Base-by-base conservation (phyloP, 2,797 vertebrate genomes). In the Sebastes elongatus region DNA sequence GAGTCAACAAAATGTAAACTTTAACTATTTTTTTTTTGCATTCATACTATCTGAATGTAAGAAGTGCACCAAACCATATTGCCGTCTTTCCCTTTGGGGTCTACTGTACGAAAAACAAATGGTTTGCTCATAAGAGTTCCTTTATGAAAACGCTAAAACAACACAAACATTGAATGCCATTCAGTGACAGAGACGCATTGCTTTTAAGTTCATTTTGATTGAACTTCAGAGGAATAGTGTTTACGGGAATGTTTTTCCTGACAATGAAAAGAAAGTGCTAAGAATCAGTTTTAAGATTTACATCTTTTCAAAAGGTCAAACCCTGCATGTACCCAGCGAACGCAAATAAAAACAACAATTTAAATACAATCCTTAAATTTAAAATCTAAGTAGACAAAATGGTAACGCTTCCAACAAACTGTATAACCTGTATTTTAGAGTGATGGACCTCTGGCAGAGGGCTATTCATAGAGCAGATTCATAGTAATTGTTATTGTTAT, bases 371-470 rank as follows among this genome's bases (percentile, higher is more conserved):
- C 3, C 30, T 65, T 46, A 2, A 28, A 28, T 46, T 11, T 4
- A 49, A 28, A 66, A n/a, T 6, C 30, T 74, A 9, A 53, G 13
- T 1, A 57, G 33, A 63, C 46, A 33, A 27, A 63, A 76, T 27
- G 57, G 59, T 18, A 71, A 67, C 33, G 57, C 28, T 69, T 76
- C 28, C 22, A 33, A 75, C 25, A 71, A 74, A 77, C 27, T 49
- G 66, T 13, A 62, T 30, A 13, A 61, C 59, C 25, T 52, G 57
- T 63, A 64, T 59, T 85, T 81, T 38, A 80, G 10, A 82, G 14
- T 5, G 52, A 65, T 63, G 42, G 30, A 69, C 85, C 69, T 80
- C 32, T 75, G 71, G 74, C 52, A 57, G 71, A 84, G 60, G 5
- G 9, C 60, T 77, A 33, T 64, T 84, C 68, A 62, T 7, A 53